These are phyloP conservation scores for Melopsittacus undulatus DNA, from an alignment of 2,797 vertebrate genomes.

Conservation along the genomic window DNA sequence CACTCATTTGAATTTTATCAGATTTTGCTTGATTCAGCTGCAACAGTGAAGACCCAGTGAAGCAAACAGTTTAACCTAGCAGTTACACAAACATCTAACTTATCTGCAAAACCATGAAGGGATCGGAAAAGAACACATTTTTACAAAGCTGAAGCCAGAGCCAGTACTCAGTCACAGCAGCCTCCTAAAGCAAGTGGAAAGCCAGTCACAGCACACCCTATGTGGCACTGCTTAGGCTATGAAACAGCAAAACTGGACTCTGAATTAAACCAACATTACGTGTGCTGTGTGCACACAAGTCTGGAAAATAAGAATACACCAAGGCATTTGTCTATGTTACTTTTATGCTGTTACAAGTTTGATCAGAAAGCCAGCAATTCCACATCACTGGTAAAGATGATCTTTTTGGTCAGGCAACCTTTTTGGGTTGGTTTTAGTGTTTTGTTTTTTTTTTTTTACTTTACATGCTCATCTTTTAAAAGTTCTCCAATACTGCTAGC, in stretches of 20 bases:
- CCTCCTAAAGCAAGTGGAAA: not conserved
- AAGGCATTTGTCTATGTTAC: not conserved
- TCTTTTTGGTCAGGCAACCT: not conserved
- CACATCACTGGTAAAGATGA: not conserved
- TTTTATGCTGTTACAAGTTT: not conserved
- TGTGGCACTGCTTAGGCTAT: not conserved
- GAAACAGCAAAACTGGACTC: not conserved
- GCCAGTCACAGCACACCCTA: rapidly evolving
- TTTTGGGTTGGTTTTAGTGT: not conserved
- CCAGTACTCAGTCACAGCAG: not conserved
- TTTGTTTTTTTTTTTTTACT: not conserved
- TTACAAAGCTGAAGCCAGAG: not conserved
- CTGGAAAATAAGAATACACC: not conserved
- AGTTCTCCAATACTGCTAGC: not conserved
- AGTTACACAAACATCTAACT: not conserved
- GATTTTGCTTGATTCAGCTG: not conserved
- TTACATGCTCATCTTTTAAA: not conserved
- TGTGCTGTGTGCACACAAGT: not conserved
- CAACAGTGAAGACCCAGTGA: not conserved
- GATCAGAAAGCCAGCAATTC: not conserved
- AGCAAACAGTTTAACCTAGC: not conserved
- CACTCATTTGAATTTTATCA: not conserved
- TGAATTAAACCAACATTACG: rapidly evolving
- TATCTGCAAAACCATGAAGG: not conserved
- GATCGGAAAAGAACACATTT: not conserved